These are phyloP conservation scores for Falco concolor DNA, from an alignment of 2,797 vertebrate species.

Conservation along the genomic window DNA sequence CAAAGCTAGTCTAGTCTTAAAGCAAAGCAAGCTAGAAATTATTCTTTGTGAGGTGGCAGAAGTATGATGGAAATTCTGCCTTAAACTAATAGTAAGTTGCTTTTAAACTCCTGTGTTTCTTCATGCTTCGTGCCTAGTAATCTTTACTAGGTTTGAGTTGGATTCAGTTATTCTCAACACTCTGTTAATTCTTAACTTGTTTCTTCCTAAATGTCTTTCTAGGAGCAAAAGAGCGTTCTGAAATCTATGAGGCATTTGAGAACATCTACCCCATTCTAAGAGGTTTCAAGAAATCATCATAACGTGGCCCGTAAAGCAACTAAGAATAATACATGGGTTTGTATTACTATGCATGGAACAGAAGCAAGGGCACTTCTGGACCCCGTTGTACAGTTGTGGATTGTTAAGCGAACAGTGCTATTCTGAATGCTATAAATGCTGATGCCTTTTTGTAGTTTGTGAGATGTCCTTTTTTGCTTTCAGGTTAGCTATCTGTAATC, in stretches of 20 bases:
- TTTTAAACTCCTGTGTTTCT: neutral
- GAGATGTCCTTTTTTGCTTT: neutral
- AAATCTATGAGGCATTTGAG: conserved; percentile 96
- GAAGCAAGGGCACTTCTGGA: neutral
- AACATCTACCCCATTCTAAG: conserved; percentile 97
- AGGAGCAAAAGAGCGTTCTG: conserved; percentile 94
- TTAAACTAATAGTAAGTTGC: neutral
- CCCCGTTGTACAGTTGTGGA: accelerated
- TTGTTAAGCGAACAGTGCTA: neutral
- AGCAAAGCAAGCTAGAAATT: neutral
- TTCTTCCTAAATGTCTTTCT: conserved; percentile 32
- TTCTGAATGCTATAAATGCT: neutral
- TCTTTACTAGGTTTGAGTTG: neutral
- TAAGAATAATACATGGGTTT: neutral
- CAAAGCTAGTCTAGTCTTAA: neutral
- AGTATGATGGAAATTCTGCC: neutral
- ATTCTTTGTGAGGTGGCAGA: neutral
- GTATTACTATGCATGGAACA: neutral
- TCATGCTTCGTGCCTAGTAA: neutral
- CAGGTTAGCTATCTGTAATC: neutral
- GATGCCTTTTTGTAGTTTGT: neutral
- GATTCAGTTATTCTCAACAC: neutral
- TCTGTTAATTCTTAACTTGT: neutral
- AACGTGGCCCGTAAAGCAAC: neutral
- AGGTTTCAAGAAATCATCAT: conserved; percentile 86